These are phyloP conservation scores for Acanthiza pusilla DNA, from an alignment of 2,797 vertebrate species.

Conservation along the genomic window DNA sequence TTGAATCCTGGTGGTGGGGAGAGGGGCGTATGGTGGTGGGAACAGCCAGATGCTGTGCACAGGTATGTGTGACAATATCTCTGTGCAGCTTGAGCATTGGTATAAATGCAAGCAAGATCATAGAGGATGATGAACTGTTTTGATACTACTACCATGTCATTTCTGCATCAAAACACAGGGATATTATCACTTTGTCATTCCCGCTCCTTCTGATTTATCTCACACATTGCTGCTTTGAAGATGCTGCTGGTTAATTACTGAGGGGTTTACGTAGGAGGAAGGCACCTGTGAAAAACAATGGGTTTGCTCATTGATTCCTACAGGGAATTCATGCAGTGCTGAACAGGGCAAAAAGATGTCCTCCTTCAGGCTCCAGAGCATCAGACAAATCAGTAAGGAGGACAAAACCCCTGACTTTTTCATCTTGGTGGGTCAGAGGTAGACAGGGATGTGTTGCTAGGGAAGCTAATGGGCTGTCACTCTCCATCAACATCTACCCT, in stretches of 20 bases:
- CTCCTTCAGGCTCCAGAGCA: neutral
- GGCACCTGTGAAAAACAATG: neutral
- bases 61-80: neutral
- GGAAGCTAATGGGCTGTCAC: neutral
- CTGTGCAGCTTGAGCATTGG: neutral
- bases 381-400: neutral
- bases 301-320: neutral
- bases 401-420: neutral
- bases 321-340: neutral
- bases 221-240: neutral
- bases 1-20: neutral
- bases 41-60: neutral
- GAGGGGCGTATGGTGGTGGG: neutral
- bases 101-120: neutral
- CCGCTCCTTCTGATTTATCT: neutral
- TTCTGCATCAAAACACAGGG: neutral
- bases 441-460: neutral
- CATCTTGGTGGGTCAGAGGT: neutral
- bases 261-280: neutral
- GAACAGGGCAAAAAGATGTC: neutral
- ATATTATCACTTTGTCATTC: neutral
- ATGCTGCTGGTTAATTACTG: neutral
- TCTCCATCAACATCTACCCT: neutral
- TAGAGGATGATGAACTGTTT: neutral
- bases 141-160: neutral